Conservation (phyloP, 2,113 vertebrate species). For the Strix uralensis region DNA sequence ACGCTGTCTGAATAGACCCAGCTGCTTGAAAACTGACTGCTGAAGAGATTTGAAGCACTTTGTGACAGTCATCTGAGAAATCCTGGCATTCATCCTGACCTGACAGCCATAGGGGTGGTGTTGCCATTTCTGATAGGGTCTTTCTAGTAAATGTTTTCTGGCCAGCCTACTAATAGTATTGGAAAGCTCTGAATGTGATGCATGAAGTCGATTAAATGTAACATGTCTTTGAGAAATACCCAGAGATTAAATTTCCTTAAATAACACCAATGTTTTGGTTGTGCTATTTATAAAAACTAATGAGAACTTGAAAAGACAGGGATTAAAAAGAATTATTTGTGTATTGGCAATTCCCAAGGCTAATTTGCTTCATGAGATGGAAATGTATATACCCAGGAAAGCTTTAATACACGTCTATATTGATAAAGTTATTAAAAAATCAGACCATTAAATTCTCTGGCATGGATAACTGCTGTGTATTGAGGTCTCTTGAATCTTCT, state of each 20-base stretch:
- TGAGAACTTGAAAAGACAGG: conserved; percentile 15
- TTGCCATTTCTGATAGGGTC: neutral
- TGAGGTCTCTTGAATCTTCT: neutral
- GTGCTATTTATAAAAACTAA: conserved; percentile 40
- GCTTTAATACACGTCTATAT: neutral
- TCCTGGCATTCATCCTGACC: neutral
- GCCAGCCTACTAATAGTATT: neutral
- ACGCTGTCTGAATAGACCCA: neutral
- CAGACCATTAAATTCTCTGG: neutral
- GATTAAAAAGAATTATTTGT: conserved; percentile 58
- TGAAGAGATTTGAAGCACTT: neutral
- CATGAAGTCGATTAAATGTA: neutral
- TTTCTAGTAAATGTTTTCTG: neutral
- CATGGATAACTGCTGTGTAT: neutral
- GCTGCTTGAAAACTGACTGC: neutral
- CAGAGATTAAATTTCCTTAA: conserved; percentile 20
- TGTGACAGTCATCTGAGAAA: neutral
- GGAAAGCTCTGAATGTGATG: neutral
- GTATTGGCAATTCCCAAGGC: conserved; percentile 9
- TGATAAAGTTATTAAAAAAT: conserved; percentile 41
- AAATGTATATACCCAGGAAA: neutral
- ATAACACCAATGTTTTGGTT: neutral
- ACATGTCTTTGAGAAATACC: neutral
- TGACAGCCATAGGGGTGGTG: neutral
- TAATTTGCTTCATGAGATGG: conserved; percentile 27